These are phyloP conservation scores for Vulpes vulpes DNA, from an alignment of 2,113 vertebrate species.

Conservation along the genomic window DNA sequence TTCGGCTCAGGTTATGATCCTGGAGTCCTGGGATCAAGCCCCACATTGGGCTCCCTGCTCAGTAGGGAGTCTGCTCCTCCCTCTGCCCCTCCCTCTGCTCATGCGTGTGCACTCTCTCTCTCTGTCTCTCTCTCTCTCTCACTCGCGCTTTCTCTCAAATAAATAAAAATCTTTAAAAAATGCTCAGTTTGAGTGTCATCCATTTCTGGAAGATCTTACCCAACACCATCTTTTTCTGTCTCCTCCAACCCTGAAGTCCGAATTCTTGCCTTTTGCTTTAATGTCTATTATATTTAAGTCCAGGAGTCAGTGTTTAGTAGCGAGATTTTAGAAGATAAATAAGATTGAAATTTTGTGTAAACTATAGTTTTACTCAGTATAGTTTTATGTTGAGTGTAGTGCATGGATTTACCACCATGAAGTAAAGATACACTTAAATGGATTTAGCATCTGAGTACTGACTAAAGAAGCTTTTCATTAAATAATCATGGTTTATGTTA, in stretches of 20 bases:
- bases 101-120: too few species aligned
- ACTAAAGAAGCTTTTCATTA: not conserved
- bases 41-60: too few species aligned
- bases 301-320: not conserved
- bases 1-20: too few species aligned
- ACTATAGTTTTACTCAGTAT: not conserved
- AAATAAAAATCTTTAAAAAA: too few species aligned
- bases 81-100: too few species aligned
- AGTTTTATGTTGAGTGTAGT: not conserved
- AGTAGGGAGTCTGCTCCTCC: too few species aligned
- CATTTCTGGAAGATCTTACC: slow-evolving; percentile 49
- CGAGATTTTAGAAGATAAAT: not conserved
- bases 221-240: not conserved
- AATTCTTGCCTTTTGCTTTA: slow-evolving; percentile 34
- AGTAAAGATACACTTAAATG: slow-evolving; percentile 27
- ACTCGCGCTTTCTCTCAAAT: too few species aligned
- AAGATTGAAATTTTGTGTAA: not conserved
- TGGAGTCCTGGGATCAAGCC: too few species aligned
- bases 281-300: slow-evolving; percentile 18
- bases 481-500: slow-evolving; percentile 5
- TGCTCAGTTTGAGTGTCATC: not conserved
- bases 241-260: not conserved
- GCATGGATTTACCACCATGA: not conserved
- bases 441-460: not conserved
- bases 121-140: too few species aligned